phyloP scores from a whole-genome alignment of 2,888 invertebrate species.

The Calliopum simillimum region DNA sequence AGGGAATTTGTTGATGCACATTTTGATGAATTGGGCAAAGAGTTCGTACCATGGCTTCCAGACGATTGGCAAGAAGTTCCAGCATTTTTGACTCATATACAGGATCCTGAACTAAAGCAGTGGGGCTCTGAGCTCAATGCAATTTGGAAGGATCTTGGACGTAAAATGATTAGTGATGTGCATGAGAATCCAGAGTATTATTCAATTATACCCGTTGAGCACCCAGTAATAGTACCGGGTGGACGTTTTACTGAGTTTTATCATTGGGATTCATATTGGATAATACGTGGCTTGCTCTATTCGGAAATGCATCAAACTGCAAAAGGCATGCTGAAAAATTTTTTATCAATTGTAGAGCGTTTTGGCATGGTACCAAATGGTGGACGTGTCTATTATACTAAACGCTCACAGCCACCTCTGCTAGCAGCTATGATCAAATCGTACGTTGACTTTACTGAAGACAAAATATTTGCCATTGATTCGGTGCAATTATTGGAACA shows the following conservation, averaged over 20 bases:
- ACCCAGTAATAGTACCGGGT: constrained; percentile 90
- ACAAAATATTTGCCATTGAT: constrained; percentile 74
- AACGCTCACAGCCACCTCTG: constrained; percentile 86
- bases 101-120: constrained; percentile 75
- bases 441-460: constrained; percentile 79
- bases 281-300: constrained; percentile 85
- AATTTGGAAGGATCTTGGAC: constrained; percentile 81
- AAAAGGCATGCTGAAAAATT: constrained; percentile 87
- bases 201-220: constrained; percentile 88
- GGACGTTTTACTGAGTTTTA: constrained; percentile 90
- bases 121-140: constrained; percentile 81
- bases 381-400: constrained; percentile 86
- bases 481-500: constrained; percentile 77
- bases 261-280: constrained; percentile 98
- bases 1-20: constrained; percentile 61
- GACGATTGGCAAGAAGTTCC: constrained; percentile 83
- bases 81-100: constrained; percentile 76
- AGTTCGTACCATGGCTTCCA: constrained; percentile 79
- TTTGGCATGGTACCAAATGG: constrained; percentile 92
- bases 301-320: constrained; percentile 87
- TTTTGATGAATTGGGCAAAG: constrained; percentile 80
- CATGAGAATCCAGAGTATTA: constrained; percentile 77
- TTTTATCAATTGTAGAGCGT: constrained; percentile 81
- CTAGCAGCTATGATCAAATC: constrained; percentile 85
- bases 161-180: constrained; percentile 82